Conservation (phyloP, 2,797 vertebrate genomes). For the Microctenopoma lineatum region DNA sequence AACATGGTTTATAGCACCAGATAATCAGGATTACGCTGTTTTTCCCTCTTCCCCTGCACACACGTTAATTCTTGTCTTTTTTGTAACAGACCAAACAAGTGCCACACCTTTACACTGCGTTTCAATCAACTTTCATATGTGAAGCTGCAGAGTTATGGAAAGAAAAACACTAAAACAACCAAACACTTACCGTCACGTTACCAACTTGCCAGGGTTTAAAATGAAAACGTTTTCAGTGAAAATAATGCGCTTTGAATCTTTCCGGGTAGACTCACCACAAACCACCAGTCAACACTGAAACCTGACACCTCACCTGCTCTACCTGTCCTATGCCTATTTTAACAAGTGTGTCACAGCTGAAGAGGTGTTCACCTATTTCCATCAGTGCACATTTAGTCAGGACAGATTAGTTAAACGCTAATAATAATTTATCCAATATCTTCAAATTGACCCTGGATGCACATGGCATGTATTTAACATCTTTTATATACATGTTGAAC, state of each 20-base stretch:
- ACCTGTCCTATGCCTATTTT: conserved; percentile 62
- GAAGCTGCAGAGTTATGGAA: not conserved
- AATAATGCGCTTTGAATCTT: not conserved
- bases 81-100: conserved; percentile 19
- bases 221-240: not conserved
- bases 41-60: no score
- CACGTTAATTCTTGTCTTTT: not conserved
- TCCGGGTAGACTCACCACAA: conserved; percentile 12
- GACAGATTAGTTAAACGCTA: not conserved
- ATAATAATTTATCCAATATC: not conserved
- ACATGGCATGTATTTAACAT: not conserved
- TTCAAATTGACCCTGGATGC: not conserved
- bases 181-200: conserved; percentile 42
- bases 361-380: not conserved
- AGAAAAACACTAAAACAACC: not conserved
- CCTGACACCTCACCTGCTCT: conserved; percentile 71
- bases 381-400: no score
- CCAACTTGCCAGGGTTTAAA: not conserved
- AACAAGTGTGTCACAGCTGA: not conserved
- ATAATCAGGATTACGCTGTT: no score
- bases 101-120: conserved; percentile 39
- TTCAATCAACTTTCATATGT: not conserved
- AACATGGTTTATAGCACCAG: no score
- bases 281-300: conserved; percentile 44
- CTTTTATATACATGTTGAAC: no score